Conservation (phyloP, 2,888 invertebrate genomes). For the Drosophila anceps region DNA sequence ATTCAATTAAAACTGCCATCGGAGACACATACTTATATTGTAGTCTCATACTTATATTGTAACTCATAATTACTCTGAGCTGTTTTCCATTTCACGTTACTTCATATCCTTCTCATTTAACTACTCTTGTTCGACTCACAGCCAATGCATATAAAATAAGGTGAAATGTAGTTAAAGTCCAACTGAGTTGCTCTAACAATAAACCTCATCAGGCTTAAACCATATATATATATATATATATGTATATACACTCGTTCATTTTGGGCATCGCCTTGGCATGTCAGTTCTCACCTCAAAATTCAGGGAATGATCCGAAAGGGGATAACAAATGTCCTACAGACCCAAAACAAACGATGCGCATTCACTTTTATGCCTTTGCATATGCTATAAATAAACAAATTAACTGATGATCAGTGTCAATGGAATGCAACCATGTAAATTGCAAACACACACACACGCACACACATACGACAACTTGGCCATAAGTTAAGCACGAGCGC, state of each 20-base stretch:
- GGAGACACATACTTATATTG: background rate
- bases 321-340: constrained; percentile 83
- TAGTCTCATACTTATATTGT: background rate
- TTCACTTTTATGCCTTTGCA: constrained; percentile 78
- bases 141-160: background rate
- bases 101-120: background rate
- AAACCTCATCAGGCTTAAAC: constrained; percentile 20
- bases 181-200: constrained; percentile 31
- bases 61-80: no score
- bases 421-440: constrained; percentile 84
- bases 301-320: constrained; percentile 44
- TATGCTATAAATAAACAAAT: constrained; percentile 80
- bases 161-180: background rate
- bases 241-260: background rate
- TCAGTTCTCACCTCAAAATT: constrained; percentile 40
- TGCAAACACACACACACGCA: constrained; percentile 33
- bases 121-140: background rate
- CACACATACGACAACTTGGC: constrained; percentile 32
- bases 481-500: constrained; percentile 43
- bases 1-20: background rate
- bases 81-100: no score
- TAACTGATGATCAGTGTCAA: constrained; percentile 84
- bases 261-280: constrained; percentile 38
- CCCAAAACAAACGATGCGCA: constrained; percentile 81
- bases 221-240: no score